A percentile compares a stretch with the other conserved stretches of the same genome.
Conservation (phyloP, 2,888 invertebrate species). For the Plebejus argus region DNA sequence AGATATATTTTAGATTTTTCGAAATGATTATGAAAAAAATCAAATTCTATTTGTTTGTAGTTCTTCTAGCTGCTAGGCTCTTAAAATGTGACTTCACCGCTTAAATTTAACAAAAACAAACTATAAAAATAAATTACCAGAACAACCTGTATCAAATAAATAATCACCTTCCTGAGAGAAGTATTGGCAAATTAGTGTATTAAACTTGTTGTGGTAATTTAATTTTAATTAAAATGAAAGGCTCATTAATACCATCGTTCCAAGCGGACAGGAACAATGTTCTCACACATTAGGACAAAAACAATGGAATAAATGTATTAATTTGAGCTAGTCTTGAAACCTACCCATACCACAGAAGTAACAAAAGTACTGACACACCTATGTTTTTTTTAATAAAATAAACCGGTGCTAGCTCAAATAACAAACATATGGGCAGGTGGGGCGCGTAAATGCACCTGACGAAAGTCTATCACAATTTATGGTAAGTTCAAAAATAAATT, state of each 20-base stretch:
- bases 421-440: conserved; percentile 55
- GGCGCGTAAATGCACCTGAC: conserved; percentile 51
- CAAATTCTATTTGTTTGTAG: conserved; percentile 4
- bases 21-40: conserved; percentile 27
- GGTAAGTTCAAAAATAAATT: conserved; percentile 72
- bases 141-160: conserved; percentile 38
- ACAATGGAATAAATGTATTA: conserved; percentile 45
- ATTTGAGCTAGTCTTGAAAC: conserved; percentile 70
- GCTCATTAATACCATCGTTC: conserved; percentile 62
- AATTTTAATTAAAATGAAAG: conserved; percentile 46
- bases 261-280: conserved; percentile 71
- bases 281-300: conserved; percentile 56
- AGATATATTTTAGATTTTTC: conserved; percentile 30
- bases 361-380: conserved; percentile 34
- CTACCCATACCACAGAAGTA: conserved; percentile 60
- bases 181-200: conserved; percentile 15
- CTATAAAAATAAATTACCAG: conserved; percentile 44
- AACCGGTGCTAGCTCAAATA: conserved; percentile 72
- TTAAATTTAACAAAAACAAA: conserved; percentile 47
- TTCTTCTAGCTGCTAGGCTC: conserved; percentile 42
- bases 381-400: conserved; percentile 49
- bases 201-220: conserved; percentile 29
- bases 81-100: conserved; percentile 57
- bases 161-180: conserved; percentile 35
- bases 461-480: conserved; percentile 79